phyloP scores from a whole-genome alignment of 2,888 invertebrate species.

The Agrotis ipsilon region DNA sequence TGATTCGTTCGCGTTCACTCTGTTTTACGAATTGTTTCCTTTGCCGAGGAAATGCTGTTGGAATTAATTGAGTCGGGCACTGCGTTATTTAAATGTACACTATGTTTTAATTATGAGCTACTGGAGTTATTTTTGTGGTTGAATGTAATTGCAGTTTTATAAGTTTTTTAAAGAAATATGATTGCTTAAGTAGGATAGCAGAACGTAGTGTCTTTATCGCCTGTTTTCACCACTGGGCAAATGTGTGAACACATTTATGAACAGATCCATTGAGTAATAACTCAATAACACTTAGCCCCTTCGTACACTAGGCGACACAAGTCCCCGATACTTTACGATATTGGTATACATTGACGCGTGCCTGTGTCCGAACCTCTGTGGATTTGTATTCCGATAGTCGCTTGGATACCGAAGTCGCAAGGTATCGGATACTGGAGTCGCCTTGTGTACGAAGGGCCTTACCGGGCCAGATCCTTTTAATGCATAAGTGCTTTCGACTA shows the following conservation, averaged over 20 bases:
- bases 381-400: too few relatives aligned
- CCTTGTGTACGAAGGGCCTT: too few relatives aligned
- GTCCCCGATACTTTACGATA: too few relatives aligned
- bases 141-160: not conserved
- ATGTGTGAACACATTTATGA: not conserved
- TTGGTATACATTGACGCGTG: too few relatives aligned
- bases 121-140: not conserved
- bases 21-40: slow-evolving; percentile 39
- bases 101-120: slow-evolving; percentile 17
- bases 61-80: slow-evolving; percentile 32
- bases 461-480: too few relatives aligned
- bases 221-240: not conserved
- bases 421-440: too few relatives aligned
- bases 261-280: not conserved
- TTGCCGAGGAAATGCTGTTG: not conserved
- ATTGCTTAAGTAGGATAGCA: not conserved
- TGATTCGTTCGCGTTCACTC: slow-evolving; percentile 27
- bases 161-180: not conserved
- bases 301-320: too few relatives aligned
- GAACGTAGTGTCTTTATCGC: not conserved
- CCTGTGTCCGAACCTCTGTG: too few relatives aligned
- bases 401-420: not conserved
- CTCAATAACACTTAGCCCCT: not conserved
- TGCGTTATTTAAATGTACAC: slow-evolving; percentile 37
- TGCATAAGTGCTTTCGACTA: not conserved